These are phyloP conservation scores for Phyllotreta cruciferae DNA, from an alignment of 2,888 invertebrate genomes.

Conservation along the genomic window DNA sequence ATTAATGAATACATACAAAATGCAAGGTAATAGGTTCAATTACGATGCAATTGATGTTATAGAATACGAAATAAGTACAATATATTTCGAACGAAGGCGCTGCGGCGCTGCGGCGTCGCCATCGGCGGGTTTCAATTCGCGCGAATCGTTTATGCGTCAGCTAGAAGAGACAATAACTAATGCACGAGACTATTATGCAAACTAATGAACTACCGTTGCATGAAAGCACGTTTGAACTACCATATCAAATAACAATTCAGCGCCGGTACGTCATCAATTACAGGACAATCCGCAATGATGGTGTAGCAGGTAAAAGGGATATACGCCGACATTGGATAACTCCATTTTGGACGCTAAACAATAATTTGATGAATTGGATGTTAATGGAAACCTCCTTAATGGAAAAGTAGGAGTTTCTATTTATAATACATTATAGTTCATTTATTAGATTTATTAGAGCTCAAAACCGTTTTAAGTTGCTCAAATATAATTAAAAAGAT, in stretches of 20 bases:
- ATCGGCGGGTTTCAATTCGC: conserved; percentile 1
- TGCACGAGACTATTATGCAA: conserved; percentile 35
- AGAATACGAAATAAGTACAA: too few species aligned
- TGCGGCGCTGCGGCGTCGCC: background rate
- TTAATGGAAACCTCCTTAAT: conserved; percentile 1
- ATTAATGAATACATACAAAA: too few species aligned
- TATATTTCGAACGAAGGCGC: too few species aligned
- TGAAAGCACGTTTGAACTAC: conserved; percentile 39
- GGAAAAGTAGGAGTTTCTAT: too few species aligned
- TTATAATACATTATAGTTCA: too few species aligned
- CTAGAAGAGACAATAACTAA: conserved; percentile 28
- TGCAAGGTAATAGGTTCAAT: too few species aligned
- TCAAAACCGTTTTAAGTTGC: too few species aligned
- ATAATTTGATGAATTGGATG: conserved; percentile 23
- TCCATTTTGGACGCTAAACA: conserved; percentile 27
- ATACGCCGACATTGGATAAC: conserved; percentile 29
- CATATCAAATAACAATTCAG: conserved; percentile 43
- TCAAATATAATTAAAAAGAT: too few species aligned
- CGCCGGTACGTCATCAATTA: conserved; percentile 44
- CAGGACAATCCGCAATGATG: conserved; percentile 35
- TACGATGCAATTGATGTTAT: too few species aligned
- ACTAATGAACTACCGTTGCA: conserved; percentile 40
- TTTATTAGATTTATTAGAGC: too few species aligned
- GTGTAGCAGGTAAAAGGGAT: conserved; percentile 24
- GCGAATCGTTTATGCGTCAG: conserved; percentile 20